A percentile compares a stretch with the other conserved stretches of the same genome.
Conservation (phyloP, 2,113 vertebrate genomes). For the Ciconia maguari region DNA sequence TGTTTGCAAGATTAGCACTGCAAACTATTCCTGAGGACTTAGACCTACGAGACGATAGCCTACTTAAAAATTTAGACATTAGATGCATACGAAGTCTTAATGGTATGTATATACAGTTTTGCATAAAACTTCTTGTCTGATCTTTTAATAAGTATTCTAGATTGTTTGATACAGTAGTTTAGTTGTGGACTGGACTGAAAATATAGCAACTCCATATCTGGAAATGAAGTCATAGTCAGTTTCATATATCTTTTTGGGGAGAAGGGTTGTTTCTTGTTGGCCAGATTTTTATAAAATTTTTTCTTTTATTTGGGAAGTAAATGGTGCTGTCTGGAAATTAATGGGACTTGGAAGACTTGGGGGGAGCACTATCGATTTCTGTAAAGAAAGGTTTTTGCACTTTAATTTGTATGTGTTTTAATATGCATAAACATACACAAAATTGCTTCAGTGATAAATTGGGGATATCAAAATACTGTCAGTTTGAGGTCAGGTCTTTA, state of each 20-base stretch:
- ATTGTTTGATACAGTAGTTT: background rate
- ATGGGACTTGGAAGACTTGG: background rate
- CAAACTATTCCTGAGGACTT: conserved; percentile 88
- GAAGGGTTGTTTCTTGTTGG: background rate
- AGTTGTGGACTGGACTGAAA: background rate
- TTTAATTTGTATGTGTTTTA: background rate
- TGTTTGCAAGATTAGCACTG: conserved; percentile 87
- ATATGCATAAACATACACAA: background rate
- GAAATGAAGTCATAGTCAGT: background rate
- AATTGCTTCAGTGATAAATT: background rate
- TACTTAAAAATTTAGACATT: conserved; percentile 87
- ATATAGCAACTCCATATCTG: background rate
- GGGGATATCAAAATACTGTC: background rate
- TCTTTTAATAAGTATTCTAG: background rate
- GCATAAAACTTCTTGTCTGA: background rate
- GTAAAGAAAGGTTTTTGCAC: background rate
- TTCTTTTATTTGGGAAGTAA: background rate
- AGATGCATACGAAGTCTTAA: conserved; percentile 91
- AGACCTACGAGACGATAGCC: conserved; percentile 85
- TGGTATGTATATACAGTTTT: conserved; percentile 70
- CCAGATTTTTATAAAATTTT: background rate
- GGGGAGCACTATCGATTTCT: background rate
- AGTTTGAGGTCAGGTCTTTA: background rate
- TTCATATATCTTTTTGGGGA: background rate
- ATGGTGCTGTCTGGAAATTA: background rate